phyloP scores from a whole-genome alignment of 35 echinoderm and acorn worm genomes.

The Strongylocentrotus purpuratus region DNA sequence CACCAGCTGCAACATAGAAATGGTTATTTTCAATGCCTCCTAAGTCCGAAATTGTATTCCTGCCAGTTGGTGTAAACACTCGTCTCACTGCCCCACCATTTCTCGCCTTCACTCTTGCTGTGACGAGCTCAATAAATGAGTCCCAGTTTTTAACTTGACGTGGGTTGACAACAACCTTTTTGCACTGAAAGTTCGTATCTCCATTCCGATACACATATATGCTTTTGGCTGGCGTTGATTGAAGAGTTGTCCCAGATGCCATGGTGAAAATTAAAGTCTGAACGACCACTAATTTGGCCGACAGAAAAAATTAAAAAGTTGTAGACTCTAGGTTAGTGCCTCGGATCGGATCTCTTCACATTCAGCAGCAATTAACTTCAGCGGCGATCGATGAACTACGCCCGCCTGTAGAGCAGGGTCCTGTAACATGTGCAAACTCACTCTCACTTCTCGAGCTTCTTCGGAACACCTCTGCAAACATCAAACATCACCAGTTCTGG shows the following conservation, averaged over 20 bases:
- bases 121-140: constrained; percentile 2
- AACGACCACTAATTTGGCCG: neutral
- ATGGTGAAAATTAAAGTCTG: neutral
- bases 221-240: constrained; percentile 8
- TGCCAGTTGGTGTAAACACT: constrained; percentile 11
- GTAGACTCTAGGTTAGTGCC: neutral
- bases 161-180: constrained; percentile 26
- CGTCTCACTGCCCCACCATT: neutral
- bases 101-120: neutral
- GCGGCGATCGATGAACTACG: neutral
- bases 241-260: neutral
- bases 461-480: neutral
- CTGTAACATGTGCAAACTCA: neutral
- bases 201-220: constrained; percentile 20
- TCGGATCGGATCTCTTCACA: neutral
- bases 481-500: neutral
- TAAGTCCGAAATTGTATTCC: neutral
- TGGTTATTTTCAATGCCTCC: constrained; percentile 29
- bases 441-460: neutral
- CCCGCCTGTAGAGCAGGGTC: neutral
- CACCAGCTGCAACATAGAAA: constrained; percentile 32
- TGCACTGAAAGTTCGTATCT: constrained; percentile 38
- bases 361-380: neutral
- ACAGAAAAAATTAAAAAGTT: neutral
- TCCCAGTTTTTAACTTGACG: constrained; percentile 34